Conservation (phyloP, 2,113 vertebrate genomes). For the Clarias magur region DNA sequence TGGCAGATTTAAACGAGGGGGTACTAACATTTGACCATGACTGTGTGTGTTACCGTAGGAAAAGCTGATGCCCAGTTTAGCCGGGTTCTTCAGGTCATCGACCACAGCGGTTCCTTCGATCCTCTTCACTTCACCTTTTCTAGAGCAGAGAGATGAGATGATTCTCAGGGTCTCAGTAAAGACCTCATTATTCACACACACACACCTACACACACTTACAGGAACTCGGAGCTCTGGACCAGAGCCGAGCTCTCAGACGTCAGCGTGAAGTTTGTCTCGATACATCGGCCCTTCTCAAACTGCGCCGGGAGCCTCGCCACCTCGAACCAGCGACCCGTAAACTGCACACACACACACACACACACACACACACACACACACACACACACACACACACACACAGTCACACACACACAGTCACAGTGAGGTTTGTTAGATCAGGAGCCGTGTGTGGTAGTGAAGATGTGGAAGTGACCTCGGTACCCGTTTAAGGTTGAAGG, state of each 20-base stretch:
- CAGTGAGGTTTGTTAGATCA: background rate
- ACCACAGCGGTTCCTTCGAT: slow-evolving; percentile 78
- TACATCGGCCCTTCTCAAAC: slow-evolving; percentile 76
- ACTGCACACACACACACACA: slow-evolving; percentile 61
- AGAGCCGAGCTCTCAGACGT: slow-evolving; percentile 65
- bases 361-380: slow-evolving; percentile 33
- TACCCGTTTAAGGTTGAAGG: slow-evolving; percentile 83
- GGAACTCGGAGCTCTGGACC: slow-evolving; percentile 72
- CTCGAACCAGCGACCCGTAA: slow-evolving; percentile 79
- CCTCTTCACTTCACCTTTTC: slow-evolving; percentile 75
- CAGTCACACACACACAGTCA: slow-evolving; percentile 16
- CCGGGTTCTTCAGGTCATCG: slow-evolving; percentile 78
- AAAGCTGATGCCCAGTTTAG: slow-evolving; percentile 85
- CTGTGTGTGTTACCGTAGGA: slow-evolving; percentile 72
- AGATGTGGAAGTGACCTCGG: slow-evolving; percentile 12
- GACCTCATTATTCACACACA: background rate
- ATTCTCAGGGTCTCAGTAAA: background rate
- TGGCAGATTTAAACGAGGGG: too few species aligned
- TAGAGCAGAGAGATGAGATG: slow-evolving; percentile 44
- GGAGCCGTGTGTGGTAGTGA: background rate
- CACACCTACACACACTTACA: slow-evolving; percentile 63
- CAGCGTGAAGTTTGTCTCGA: slow-evolving; percentile 74
- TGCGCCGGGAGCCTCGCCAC: slow-evolving; percentile 74
- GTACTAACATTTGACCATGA: too few species aligned
- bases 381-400: slow-evolving; percentile 31